These are phyloP conservation scores for Chondrosia reniformis DNA, from an alignment of 37 sponge, comb jelly and placozoan species.

Conservation along the genomic window DNA sequence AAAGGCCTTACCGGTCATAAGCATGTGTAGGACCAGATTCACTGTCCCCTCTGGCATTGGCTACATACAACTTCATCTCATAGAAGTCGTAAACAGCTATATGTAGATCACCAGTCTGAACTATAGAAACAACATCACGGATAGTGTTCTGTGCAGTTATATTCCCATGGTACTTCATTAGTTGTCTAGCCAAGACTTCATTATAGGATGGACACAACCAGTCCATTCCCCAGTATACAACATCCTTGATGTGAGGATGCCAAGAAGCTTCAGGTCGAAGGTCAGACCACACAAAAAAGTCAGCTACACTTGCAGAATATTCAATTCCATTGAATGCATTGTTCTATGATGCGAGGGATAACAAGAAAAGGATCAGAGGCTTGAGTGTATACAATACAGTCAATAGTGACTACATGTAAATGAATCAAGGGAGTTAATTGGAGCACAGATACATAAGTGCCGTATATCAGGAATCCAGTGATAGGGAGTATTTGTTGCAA, in stretches of 20 bases:
- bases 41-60: slow-evolving; percentile 66
- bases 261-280: slow-evolving; percentile 65
- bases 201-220: slow-evolving; percentile 88
- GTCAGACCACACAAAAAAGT: slow-evolving; percentile 64
- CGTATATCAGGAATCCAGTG: too few relatives aligned
- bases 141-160: slow-evolving; percentile 71
- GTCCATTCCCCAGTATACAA: slow-evolving; percentile 93
- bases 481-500: too few relatives aligned
- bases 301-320: slow-evolving; percentile 69
- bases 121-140: slow-evolving; percentile 65
- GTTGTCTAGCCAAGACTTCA: slow-evolving; percentile 57
- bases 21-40: slow-evolving; percentile 68
- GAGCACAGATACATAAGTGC: too few relatives aligned
- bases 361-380: too few relatives aligned
- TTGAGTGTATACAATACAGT: background rate
- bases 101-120: slow-evolving; percentile 88
- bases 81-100: slow-evolving; percentile 74
- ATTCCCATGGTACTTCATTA: slow-evolving; percentile 69
- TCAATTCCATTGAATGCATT: slow-evolving; percentile 77
- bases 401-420: too few relatives aligned
- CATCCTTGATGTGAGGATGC: slow-evolving; percentile 69
- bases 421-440: too few relatives aligned
- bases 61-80: slow-evolving; percentile 41
- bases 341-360: slow-evolving; percentile 3
- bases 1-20: slow-evolving; percentile 82